Evolutionary conservation across 2,888 invertebrate genomes (phyloP), one percentile per base, ranked within the genome.

Genomic region (Drosophila paranaensis): DNA sequence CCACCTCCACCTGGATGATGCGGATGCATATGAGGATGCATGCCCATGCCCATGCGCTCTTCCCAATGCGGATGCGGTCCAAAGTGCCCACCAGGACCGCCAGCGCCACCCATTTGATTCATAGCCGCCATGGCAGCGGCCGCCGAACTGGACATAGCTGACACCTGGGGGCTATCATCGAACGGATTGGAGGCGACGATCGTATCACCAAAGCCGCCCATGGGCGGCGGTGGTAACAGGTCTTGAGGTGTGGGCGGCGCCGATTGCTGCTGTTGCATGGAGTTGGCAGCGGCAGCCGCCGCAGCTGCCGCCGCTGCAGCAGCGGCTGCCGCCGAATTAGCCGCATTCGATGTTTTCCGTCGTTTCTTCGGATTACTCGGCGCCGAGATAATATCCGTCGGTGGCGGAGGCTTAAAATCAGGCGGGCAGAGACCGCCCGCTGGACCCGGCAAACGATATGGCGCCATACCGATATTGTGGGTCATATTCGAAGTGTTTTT

Each of bases 131-230:
- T 95, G 93, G 77, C 94, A 93, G 86, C 86, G 55, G 94, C 93
- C 45, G 90, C 88, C 27, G 91, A 88, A 30, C 86, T 87, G 11
- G 91, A 90, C 76, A 90, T 91, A 56, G 94, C 95, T 55, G 92
- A 92, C n/a, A 97, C 97, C 75, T 92, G 92, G 61, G 92, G 92
- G 60, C 97, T 96, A 92, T 98, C 98, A 93, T 98, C 98, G 92
- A 98, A 98, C 43, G 98, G 98, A 93, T 98, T 98, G 74, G 97
- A 97, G 66, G 98, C 98, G 72, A 98, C 96, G 91, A 98, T 97
- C 69, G 98, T 98, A 91, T 98, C 98, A 42, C 98, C 98, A 93
- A 97, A 98, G 80, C 97, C 97, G 51, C 97, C 96, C 89, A 97
- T 94, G 2, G 96, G 95, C 33, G 97, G 97, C 50, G 97, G 97